phyloP scores from a whole-genome alignment of 2,888 invertebrate genomes.

The Alentia gelatinosa region DNA sequence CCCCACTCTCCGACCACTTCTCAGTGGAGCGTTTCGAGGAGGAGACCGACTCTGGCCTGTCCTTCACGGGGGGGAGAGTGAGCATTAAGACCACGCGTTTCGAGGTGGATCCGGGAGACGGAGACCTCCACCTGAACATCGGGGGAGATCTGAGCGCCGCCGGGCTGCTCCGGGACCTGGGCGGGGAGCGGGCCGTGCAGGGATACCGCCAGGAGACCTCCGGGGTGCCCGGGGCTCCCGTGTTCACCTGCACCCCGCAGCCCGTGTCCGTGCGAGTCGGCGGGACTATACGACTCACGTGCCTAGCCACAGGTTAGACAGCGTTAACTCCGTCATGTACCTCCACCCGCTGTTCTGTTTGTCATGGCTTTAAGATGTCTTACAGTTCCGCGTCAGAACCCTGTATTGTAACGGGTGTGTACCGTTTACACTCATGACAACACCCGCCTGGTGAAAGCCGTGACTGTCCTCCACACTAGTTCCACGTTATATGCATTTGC shows the following conservation, averaged over 20 bases:
- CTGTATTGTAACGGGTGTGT: too few relatives aligned
- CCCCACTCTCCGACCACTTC: not conserved
- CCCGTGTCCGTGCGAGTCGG: not conserved
- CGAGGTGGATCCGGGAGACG: not conserved
- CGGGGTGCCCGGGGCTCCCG: not conserved
- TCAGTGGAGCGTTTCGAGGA: not conserved
- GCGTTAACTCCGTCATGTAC: too few relatives aligned
- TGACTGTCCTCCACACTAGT: too few relatives aligned
- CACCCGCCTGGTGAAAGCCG: too few relatives aligned
- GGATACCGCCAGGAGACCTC: not conserved
- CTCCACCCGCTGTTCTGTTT: too few relatives aligned
- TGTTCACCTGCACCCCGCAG: not conserved
- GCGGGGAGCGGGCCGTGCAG: not conserved
- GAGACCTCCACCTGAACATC: not conserved
- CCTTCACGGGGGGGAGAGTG: not conserved
- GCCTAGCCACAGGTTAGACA: not conserved
- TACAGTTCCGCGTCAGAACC: too few relatives aligned
- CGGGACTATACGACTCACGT: not conserved
- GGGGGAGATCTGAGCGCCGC: not conserved
- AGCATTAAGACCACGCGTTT: not conserved
- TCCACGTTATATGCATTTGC: too few relatives aligned
- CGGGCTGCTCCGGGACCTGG: not conserved
- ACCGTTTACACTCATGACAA: too few relatives aligned
- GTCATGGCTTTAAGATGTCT: too few relatives aligned
- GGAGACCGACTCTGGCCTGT: not conserved